Base-by-base conservation (phyloP, 2,888 invertebrate genomes). In the Adelognathus sp. region DNA sequence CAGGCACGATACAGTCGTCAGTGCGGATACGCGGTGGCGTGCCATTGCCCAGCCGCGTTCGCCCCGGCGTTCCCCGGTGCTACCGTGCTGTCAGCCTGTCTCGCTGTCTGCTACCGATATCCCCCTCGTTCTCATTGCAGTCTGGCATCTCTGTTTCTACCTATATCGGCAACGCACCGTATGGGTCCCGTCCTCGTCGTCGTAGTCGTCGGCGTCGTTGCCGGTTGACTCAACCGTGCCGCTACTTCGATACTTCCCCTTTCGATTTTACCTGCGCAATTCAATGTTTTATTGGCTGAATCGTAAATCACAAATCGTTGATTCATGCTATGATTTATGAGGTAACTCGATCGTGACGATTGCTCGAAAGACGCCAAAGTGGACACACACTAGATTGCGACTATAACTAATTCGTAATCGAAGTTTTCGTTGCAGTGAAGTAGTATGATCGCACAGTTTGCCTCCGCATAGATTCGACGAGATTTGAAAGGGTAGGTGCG, bases 1-100 rank as follows among this genome's bases (percentile, higher is more conserved):
- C 67, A 52, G n/a, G n/a, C 71, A 58, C 64, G 76, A 81, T 81
- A 81, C 79, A 81, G 81, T 79, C 81, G 76, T 81, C 81, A 79
- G 76, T 72, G 46, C 56, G 64, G 50, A 72, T 67, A 67, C 70
- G 76, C 60, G 33, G 41, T 76, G 77, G 74, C 74, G 63, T 70
- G 70, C 70, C 56, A 56, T 63, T 70, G 75, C 70, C 58, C 46
- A 24, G 56, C 56, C 50, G n/a, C 50, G 21, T 50, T 50, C 24
- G 50, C 21, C 50, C 50, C 50, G 50, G 24, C 50, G 50, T 50
- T 50, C 50, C 24, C 56, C 54, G 21, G 33, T 56, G 29, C 61
- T 52, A 61, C 61, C 71, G 61, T 14, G n/a, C 44, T 44, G 39
- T 44, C 27, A 31, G 44, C 39, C 50, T 41, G 60, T 41, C 60